These are phyloP conservation scores for Orthonevra nobilis DNA, from an alignment of 2,888 invertebrate genomes.

Conservation along the genomic window DNA sequence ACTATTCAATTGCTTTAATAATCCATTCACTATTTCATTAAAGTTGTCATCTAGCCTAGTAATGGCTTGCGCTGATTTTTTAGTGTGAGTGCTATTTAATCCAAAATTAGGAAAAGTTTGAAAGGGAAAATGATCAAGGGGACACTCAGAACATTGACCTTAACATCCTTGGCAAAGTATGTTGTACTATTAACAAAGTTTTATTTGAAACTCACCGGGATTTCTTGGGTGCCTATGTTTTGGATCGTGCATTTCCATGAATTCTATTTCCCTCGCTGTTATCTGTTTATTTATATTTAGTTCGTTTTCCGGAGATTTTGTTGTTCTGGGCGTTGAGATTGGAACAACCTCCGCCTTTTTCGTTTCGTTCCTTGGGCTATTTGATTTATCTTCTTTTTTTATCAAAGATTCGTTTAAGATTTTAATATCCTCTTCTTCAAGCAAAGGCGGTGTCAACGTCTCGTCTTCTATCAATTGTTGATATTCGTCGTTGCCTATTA, in stretches of 20 bases:
- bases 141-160: too few species aligned
- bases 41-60: too few species aligned
- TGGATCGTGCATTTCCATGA: conserved; percentile 79
- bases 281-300: conserved; percentile 9
- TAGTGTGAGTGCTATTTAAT: too few species aligned
- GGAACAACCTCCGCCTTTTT: background rate
- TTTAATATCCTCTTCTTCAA: conserved; percentile 68
- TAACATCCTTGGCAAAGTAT: too few species aligned
- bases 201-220: conserved; percentile 75
- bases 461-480: conserved; percentile 72
- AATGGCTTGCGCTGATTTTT: too few species aligned
- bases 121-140: too few species aligned
- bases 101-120: too few species aligned
- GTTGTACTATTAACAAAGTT: too few species aligned
- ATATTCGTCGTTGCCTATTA: conserved; percentile 54
- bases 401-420: conserved; percentile 25
- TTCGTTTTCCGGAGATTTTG: background rate
- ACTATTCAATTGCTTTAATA: too few species aligned
- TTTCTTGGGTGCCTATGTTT: conserved; percentile 78
- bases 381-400: background rate
- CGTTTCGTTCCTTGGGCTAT: background rate
- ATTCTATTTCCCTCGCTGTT: conserved; percentile 67
- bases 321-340: too few species aligned
- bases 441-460: conserved; percentile 62
- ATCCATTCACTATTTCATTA: too few species aligned